A percentile compares a stretch with the other conserved stretches of the same genome.
These are phyloP conservation scores for Pipistrellus nathusii DNA, from an alignment of 2,797 vertebrate genomes.

Conservation along the genomic window DNA sequence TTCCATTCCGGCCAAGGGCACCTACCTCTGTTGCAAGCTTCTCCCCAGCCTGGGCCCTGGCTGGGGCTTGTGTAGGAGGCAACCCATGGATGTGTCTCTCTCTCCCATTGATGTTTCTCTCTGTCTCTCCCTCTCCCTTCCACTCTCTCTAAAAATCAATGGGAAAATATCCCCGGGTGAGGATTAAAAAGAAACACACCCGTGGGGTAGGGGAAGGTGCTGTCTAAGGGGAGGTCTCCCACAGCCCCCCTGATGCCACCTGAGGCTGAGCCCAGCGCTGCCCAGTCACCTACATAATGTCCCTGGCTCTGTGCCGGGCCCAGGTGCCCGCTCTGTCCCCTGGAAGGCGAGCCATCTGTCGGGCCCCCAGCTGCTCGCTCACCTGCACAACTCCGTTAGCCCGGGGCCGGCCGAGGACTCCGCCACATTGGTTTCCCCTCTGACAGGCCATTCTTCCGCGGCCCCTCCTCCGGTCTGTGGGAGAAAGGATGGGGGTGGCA, in stretches of 20 bases:
- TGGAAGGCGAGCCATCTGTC: conserved; percentile 72
- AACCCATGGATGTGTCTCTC: too few species aligned
- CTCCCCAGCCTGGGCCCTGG: too few species aligned
- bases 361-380: conserved; percentile 26
- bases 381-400: conserved; percentile 59
- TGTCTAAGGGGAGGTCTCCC: conserved; percentile 6
- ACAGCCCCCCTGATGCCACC: background rate
- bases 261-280: background rate
- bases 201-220: background rate
- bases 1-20: too few species aligned
- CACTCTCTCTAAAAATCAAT: too few species aligned
- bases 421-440: conserved; percentile 56
- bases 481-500: background rate
- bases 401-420: conserved; percentile 36
- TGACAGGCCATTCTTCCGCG: conserved; percentile 35
- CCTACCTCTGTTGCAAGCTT: too few species aligned
- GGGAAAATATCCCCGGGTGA: too few species aligned
- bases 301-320: background rate
- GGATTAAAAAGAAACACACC: background rate
- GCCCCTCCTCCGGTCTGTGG: background rate
- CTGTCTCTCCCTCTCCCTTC: too few species aligned
- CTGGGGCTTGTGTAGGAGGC: too few species aligned
- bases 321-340: conserved; percentile 55
- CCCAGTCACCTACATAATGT: conserved; percentile 18
- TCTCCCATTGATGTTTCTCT: too few species aligned